These are phyloP conservation scores for Atta cephalotes DNA, from an alignment of 1,140 invertebrate genomes.

Conservation along the genomic window DNA sequence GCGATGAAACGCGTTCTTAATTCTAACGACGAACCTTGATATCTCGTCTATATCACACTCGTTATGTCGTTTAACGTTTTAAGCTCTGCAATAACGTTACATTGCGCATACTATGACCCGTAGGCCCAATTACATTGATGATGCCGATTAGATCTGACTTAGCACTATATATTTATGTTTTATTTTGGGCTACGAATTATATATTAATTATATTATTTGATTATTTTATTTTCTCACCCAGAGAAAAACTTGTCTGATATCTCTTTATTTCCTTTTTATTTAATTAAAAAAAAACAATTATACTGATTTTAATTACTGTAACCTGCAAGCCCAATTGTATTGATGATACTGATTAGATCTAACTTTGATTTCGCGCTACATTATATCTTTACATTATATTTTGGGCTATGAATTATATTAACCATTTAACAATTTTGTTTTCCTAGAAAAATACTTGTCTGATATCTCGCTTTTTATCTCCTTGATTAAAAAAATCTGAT, in stretches of 20 bases:
- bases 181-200: background rate
- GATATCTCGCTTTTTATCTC: background rate
- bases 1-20: background rate
- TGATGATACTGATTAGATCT: background rate
- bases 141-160: conserved; percentile 7
- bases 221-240: too few species aligned
- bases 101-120: background rate
- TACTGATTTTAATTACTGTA: background rate
- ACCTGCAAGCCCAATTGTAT: background rate
- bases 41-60: background rate
- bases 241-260: too few species aligned
- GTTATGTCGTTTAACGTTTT: conserved; percentile 26
- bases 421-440: too few species aligned
- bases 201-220: too few species aligned
- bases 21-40: conserved; percentile 6
- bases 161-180: background rate
- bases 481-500: background rate
- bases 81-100: conserved; percentile 8
- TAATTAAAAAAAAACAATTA: background rate
- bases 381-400: background rate
- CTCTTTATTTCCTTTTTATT: conserved; percentile 1
- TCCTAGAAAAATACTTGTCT: too few species aligned
- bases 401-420: too few species aligned
- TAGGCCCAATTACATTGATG: background rate
- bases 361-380: background rate